Evolutionary conservation across 2,888 invertebrate genomes (phyloP), one percentile per base, ranked within the genome.

Genomic region (Tinea trinotella): DNA sequence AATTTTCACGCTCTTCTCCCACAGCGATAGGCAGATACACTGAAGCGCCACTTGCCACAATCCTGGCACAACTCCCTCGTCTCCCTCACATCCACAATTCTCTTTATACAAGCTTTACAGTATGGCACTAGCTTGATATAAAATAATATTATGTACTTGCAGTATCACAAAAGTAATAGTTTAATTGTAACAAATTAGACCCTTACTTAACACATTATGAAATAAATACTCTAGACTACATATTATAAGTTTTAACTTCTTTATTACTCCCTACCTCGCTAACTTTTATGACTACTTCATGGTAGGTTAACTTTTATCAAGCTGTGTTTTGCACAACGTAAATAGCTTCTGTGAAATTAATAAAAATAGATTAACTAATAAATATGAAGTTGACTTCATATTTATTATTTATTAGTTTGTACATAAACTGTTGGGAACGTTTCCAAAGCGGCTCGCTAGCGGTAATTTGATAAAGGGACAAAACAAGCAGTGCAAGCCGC

Each of bases 211-310:
- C 76, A 74, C 74, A 67, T 66, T 67, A 70, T 74, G 70, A 74
- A 74, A 76, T 76, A 79, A 76, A 81, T 78, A 77, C 76, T 30
- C n/a, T n/a, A n/a, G n/a, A n/a, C n/a, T 61, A 69, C 77, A 76
- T 64, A 73, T 79, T 74, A 70, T 76, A 78, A 70, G 66, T 67
- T 66, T 73, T 67, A 40, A 68, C 68, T 71, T 68, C 73, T 72
- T 74, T 74, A 75, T 72, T 71, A 67, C 64, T 70, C 62, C 63
- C 60, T 61, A 60, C 61, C 60, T 13, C n/a, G 40, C 40, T n/a
- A 30, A 30, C 30, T 30, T 30, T 30, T 30, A 40, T 15, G 40
- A 40, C 40, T 40, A 4, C 40, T 40, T 40, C 40, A 40, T 13
- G 40, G 13, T 40, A 40, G 40, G 40, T 40, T 40, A 40, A 12